Percentiles rank a stretch among this genome's conserved stretches.
These are phyloP conservation scores for Porphyrio hochstetteri DNA, from an alignment of 2,113 vertebrate species.

Conservation along the genomic window DNA sequence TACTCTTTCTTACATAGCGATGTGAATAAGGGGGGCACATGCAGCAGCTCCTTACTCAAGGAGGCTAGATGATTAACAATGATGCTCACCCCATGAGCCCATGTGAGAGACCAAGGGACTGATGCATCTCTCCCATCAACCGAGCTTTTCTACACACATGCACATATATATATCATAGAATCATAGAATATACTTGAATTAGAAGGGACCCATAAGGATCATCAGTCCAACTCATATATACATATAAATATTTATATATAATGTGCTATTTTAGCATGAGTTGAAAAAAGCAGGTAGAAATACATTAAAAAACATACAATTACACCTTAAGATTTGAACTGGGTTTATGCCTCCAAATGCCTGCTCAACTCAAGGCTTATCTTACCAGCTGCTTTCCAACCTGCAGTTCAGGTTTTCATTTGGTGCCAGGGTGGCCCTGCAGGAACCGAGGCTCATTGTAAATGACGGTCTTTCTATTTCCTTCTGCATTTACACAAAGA, in stretches of 20 bases:
- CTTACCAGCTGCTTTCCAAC: not conserved
- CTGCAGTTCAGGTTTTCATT: not conserved
- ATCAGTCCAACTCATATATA: not conserved
- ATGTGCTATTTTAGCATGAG: not conserved
- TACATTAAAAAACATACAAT: not conserved
- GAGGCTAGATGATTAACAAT: not conserved
- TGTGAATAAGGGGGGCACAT: accelerated
- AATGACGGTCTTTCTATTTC: not conserved
- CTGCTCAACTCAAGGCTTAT: not conserved
- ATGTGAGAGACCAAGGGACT: not conserved
- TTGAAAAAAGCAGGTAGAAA: not conserved
- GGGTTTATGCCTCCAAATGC: not conserved
- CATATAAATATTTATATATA: no score
- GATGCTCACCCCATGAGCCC: not conserved
- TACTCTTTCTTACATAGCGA: not conserved
- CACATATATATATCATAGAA: no score
- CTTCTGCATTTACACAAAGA: not conserved
- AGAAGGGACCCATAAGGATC: no score
- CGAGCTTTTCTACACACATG: not conserved
- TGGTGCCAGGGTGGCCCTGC: not conserved
- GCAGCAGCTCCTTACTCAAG: not conserved
- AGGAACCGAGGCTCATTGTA: not conserved
- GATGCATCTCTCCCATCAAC: not conserved
- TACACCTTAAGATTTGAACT: not conserved
- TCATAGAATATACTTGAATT: no score